phyloP scores from a whole-genome alignment of 2,113 vertebrate genomes.

The Leptocoma aspasia region DNA sequence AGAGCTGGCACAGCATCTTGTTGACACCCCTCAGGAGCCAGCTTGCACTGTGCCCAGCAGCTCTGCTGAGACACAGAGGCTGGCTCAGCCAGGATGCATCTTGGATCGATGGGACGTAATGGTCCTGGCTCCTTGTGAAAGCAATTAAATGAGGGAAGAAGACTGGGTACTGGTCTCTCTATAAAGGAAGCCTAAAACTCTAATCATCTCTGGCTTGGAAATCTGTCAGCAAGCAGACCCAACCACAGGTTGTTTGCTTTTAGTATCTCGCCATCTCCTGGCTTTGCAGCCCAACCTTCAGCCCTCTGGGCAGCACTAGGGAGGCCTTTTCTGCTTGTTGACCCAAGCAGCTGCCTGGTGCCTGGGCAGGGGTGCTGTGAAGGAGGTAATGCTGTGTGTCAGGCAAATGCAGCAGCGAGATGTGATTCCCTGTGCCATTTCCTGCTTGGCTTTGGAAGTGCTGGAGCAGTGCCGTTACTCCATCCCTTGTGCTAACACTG shows the following conservation, averaged over 20 bases:
- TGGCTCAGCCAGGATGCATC: not conserved
- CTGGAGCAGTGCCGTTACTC: fast-evolving
- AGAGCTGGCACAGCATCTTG: not conserved
- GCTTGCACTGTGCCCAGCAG: fast-evolving
- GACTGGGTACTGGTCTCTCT: not conserved
- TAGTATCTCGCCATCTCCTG: not conserved
- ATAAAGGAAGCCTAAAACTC: not conserved
- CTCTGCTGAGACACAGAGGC: not conserved
- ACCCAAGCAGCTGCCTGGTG: not conserved
- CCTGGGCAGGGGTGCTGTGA: not conserved
- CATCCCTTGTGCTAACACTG: not conserved
- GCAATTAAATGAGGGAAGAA: not conserved
- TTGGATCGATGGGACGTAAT: not conserved
- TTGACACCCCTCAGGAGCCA: not conserved
- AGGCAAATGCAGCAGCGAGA: fast-evolving
- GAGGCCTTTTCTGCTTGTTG: not conserved
- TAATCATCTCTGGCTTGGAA: not conserved
- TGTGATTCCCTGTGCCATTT: not conserved
- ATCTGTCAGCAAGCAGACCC: not conserved
- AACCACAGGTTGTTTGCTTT: not conserved
- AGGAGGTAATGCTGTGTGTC: not conserved
- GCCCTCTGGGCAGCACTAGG: not conserved
- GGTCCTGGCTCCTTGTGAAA: not conserved
- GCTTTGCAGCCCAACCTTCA: not conserved
- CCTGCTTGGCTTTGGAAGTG: not conserved